Evolutionary conservation across 1,140 invertebrate genomes (phyloP).

Genomic region (Hylaeus volcanicus): DNA sequence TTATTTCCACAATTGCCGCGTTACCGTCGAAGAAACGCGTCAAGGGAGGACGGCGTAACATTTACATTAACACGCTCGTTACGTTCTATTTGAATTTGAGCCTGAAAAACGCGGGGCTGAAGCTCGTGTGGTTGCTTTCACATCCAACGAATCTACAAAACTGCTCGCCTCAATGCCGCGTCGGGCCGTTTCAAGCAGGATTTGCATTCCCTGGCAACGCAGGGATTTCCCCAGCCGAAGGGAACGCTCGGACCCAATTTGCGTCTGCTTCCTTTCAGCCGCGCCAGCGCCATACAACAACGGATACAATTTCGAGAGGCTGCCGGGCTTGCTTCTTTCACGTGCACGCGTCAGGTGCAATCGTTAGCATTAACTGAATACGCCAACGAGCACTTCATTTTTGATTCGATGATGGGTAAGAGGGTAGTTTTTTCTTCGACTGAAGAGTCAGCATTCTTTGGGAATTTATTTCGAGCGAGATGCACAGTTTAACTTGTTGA

Average conservation of each 20-base stretch:
- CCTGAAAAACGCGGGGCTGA: not conserved
- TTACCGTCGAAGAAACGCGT: not conserved
- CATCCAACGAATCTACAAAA: conserved; percentile 13
- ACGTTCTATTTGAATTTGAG: not conserved
- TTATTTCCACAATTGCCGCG: not conserved
- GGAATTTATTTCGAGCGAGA: too few relatives aligned
- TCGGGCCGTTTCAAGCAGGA: not conserved
- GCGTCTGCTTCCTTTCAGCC: conserved; percentile 2
- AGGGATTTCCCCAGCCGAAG: conserved; percentile 3
- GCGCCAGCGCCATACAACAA: not conserved
- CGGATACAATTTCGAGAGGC: not conserved
- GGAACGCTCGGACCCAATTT: conserved; percentile 9
- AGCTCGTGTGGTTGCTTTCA: not conserved
- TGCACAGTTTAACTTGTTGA: too few relatives aligned
- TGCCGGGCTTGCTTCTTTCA: not conserved
- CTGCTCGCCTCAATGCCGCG: not conserved
- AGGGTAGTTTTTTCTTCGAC: too few relatives aligned
- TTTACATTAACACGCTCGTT: not conserved
- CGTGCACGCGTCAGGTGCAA: too few relatives aligned
- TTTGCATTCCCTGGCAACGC: not conserved
- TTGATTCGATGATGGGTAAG: too few relatives aligned
- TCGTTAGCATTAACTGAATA: too few relatives aligned
- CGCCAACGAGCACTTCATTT: too few relatives aligned
- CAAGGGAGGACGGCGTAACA: not conserved
- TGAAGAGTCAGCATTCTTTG: too few relatives aligned